phyloP scores from a whole-genome alignment of 1,140 invertebrate species.

The Apis cerana region DNA sequence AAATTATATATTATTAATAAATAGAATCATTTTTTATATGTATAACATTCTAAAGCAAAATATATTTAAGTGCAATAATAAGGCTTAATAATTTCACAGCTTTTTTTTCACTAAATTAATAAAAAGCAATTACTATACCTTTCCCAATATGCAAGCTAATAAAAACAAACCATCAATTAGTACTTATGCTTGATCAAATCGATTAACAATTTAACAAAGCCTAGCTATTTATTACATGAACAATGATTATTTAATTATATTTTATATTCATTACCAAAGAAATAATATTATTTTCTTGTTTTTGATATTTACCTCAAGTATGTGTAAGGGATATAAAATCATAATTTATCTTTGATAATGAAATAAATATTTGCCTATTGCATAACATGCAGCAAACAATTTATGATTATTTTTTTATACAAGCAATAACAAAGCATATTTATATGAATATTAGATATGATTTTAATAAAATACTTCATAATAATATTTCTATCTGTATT shows the following conservation, averaged over 20 bases:
- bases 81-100: conserved; percentile 38
- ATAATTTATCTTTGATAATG: conserved; percentile 21
- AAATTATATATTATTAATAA: conserved; percentile 10
- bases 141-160: conserved; percentile 80
- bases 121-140: conserved; percentile 75
- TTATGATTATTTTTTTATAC: not conserved
- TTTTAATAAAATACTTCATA: conserved; percentile 12
- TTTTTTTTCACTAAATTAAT: conserved; percentile 51
- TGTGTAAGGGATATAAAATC: not conserved
- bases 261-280: conserved; percentile 54
- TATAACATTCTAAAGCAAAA: conserved; percentile 49
- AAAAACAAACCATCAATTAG: conserved; percentile 73
- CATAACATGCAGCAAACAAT: conserved; percentile 35
- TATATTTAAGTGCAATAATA: conserved; percentile 18
- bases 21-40: conserved; percentile 21
- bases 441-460: conserved; percentile 12
- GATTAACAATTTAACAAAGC: conserved; percentile 51
- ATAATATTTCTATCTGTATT: not conserved
- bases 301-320: not conserved
- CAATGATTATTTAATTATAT: conserved; percentile 28
- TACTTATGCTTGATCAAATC: conserved; percentile 51
- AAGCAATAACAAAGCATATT: conserved; percentile 16
- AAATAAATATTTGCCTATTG: conserved; percentile 30
- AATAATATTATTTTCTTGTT: not conserved
- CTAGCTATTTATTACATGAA: conserved; percentile 38